Evolutionary conservation across 2,797 vertebrate species (phyloP), one percentile per base, ranked within the genome.

Genomic region (Loriculus beryllinus): DNA sequence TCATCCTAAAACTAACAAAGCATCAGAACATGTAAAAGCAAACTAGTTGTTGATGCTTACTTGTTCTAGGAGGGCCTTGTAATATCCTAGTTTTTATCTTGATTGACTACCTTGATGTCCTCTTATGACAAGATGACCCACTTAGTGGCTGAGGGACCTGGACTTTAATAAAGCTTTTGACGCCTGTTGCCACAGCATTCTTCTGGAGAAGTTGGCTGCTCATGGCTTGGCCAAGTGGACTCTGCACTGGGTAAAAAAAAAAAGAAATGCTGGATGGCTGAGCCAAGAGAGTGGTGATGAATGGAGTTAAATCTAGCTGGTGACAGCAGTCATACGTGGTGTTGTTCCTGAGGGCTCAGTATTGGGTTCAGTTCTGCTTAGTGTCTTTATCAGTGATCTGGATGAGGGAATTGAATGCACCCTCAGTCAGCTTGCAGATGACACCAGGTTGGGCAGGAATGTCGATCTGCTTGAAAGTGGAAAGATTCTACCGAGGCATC

Each of bases 351-450:
- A 62, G 42, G 35, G 16, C 8, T 79, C 14, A 29, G 19, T 49
- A 12, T 1, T 33, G 5, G 7, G 13, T 4, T 16, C 3, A 1
- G 7, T 62, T 70, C 19, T 22, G 2, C 45, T 65, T 26, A 20
- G 3, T 56, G 9, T 31, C 22, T 65, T 54, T 49, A n/a, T 71
- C 14, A 37, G 0, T 13, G 23, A 4, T 8, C 6, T 71, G 9
- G 25, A 29, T 8, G 1, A 33, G 57, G 16, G n/a, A 8, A 54
- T 76, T 2, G 7, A 13, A 10, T 37, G 12, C 7, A 54, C 7
- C 4, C 29, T 76, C 33, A 25, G 8, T 75, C 17, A 52, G 9
- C 15, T 60, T 74, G n/a, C 33, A 47, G 47, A 37, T 15, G 6
- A 37, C 11, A 23, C 9, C 8, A 18, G 1, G 14, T 11, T 76